Conservation (phyloP, 2,113 vertebrate species). For the Saccopteryx bilineata region DNA sequence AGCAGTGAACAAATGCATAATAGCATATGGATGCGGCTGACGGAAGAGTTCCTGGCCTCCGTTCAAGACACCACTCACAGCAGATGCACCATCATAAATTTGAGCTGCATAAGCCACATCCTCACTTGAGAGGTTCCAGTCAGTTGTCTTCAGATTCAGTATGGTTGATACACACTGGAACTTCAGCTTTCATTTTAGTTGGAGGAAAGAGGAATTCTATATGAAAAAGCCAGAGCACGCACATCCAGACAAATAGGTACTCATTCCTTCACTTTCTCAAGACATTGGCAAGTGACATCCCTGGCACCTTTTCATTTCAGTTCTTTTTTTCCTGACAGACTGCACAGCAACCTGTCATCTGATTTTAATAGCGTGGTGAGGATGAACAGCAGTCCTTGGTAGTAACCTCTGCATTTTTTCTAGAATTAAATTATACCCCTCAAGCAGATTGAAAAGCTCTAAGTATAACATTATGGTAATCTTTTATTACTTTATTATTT, state of each 20-base stretch:
- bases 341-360: constrained; percentile 43
- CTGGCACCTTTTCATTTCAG: constrained; percentile 64
- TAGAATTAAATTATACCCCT: constrained; percentile 74
- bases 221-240: constrained; percentile 8
- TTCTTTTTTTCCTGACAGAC: constrained; percentile 47
- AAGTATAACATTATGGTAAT: constrained; percentile 61
- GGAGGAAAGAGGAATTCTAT: constrained; percentile 53
- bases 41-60: constrained; percentile 86
- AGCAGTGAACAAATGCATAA: constrained; percentile 88
- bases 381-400: constrained; percentile 62
- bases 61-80: constrained; percentile 88
- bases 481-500: constrained; percentile 35
- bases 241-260: constrained; percentile 16
- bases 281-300: constrained; percentile 17
- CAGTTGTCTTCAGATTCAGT: constrained; percentile 82
- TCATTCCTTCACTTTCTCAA: not conserved
- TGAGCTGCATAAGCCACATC: constrained; percentile 85
- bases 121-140: constrained; percentile 83
- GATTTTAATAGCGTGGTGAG: constrained; percentile 53
- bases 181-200: constrained; percentile 57
- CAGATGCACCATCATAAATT: constrained; percentile 87
- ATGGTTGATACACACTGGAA: constrained; percentile 62
- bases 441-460: constrained; percentile 77
- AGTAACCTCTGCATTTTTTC: constrained; percentile 73
- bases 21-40: constrained; percentile 89